phyloP scores from a whole-genome alignment of 1,140 invertebrate species.

The Zophobas atratus region DNA sequence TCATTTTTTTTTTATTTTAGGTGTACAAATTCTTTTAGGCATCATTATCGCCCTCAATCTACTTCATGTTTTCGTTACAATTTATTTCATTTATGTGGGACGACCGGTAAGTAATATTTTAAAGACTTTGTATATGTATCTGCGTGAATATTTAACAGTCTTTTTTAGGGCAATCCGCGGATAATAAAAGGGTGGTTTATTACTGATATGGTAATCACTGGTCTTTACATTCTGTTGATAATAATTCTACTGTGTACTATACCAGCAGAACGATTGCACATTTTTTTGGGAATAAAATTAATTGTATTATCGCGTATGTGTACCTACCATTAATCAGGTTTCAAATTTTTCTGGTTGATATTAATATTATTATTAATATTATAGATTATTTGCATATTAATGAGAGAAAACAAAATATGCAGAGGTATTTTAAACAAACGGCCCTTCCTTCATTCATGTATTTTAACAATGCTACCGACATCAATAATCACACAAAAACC shows the following conservation, averaged over 20 bases:
- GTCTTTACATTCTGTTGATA: neutral
- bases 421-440: too few relatives aligned
- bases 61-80: neutral
- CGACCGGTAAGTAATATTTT: neutral
- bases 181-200: neutral
- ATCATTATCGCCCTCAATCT: neutral
- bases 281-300: neutral
- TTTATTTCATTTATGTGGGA: neutral
- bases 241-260: neutral
- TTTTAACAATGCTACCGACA: too few relatives aligned
- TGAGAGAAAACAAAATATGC: too few relatives aligned
- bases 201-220: neutral
- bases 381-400: too few relatives aligned
- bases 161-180: neutral
- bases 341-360: too few relatives aligned
- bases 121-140: neutral
- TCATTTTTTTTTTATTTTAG: neutral
- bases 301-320: neutral
- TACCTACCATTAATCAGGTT: neutral
- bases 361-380: too few relatives aligned
- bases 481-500: too few relatives aligned
- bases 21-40: neutral
- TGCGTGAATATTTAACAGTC: neutral
- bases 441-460: too few relatives aligned
- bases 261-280: neutral